A percentile compares a stretch with the other conserved stretches of the same genome.
Evolutionary conservation across 2,797 vertebrate genomes (phyloP).

Genomic region (Nasua narica): DNA sequence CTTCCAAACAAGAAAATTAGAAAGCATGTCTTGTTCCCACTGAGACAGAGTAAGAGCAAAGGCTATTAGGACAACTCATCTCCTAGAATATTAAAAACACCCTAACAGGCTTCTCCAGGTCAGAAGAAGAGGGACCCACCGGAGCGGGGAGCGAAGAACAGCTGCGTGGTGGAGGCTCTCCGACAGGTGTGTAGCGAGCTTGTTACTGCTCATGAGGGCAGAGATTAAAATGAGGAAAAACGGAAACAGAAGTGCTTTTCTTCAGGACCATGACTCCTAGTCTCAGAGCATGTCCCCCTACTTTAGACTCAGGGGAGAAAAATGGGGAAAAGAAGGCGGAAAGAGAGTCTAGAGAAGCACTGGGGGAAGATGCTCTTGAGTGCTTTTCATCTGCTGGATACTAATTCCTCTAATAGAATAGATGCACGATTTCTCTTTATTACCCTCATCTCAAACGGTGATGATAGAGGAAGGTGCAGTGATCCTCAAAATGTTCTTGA

Average conservation of each 20-base stretch:
- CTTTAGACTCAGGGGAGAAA: neutral
- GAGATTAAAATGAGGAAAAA: neutral
- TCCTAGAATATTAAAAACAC: constrained; percentile 13
- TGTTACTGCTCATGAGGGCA: neutral
- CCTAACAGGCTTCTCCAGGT: neutral
- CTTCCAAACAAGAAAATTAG: constrained; percentile 55
- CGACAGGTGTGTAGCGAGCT: neutral
- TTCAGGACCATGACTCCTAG: neutral
- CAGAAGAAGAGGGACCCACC: neutral
- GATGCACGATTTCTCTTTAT: fast-evolving
- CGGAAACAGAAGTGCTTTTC: neutral
- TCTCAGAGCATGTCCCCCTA: neutral
- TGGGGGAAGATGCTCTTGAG: neutral
- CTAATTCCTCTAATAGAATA: neutral
- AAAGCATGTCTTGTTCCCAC: constrained; percentile 25
- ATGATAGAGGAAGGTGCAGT: neutral
- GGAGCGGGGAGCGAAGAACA: neutral
- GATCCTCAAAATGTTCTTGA: neutral
- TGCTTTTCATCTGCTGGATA: neutral
- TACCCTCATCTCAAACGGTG: neutral
- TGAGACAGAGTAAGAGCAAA: constrained; percentile 17
- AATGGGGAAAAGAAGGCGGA: neutral
- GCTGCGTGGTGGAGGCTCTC: fast-evolving
- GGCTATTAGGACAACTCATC: constrained; percentile 15
- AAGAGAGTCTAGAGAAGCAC: neutral